phyloP scores from a whole-genome alignment of 2,888 invertebrate species.

The Dryobotodes eremita region DNA sequence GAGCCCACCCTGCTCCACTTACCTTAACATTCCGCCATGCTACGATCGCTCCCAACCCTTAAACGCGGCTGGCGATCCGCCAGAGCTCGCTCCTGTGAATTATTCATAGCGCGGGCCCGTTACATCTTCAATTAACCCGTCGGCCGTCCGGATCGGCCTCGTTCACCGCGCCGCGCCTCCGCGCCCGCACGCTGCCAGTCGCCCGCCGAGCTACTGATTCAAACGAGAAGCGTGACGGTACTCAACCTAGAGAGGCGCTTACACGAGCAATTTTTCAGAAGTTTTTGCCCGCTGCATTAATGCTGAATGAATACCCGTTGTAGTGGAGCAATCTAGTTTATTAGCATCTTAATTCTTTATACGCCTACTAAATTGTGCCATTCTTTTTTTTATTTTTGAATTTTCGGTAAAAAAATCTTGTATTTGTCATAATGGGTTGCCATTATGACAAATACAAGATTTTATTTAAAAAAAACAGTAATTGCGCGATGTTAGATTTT shows the following conservation, averaged over 20 bases:
- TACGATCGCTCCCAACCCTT: constrained; percentile 64
- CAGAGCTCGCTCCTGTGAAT: constrained; percentile 68
- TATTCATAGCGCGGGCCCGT: constrained; percentile 73
- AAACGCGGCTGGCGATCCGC: constrained; percentile 63
- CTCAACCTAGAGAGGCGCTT: not conserved
- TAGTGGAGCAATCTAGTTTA: not conserved
- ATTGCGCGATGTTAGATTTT: not conserved
- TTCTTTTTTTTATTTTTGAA: not conserved
- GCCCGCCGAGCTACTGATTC: constrained; percentile 45
- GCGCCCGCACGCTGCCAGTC: constrained; percentile 24
- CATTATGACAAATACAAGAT: not conserved
- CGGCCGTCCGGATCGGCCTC: constrained; percentile 57
- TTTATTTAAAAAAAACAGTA: not conserved
- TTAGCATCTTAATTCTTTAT: not conserved
- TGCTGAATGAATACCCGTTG: too few relatives aligned
- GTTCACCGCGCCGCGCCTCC: constrained; percentile 39
- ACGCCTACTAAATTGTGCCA: not conserved
- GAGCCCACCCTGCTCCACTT: constrained; percentile 34
- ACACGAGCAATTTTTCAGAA: not conserved
- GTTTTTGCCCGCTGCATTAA: too few relatives aligned
- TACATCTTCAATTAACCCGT: constrained; percentile 74
- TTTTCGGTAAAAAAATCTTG: not conserved
- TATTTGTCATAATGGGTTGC: too few relatives aligned
- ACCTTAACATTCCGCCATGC: constrained; percentile 55
- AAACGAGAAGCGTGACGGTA: constrained; percentile 52